Evolutionary conservation across 2,888 invertebrate species (phyloP).

Genomic region (Agonopterix heracliana): DNA sequence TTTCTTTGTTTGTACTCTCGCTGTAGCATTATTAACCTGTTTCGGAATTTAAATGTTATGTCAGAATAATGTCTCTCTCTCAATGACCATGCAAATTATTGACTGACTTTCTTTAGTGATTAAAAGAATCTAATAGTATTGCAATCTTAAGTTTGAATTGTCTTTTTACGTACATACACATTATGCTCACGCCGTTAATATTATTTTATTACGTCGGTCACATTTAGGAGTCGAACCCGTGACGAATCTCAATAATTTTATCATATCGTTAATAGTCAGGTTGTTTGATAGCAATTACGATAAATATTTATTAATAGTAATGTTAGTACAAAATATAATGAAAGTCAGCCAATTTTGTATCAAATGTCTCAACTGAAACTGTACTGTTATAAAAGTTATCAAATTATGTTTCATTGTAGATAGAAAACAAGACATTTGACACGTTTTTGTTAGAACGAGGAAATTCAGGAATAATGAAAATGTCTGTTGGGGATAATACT

Average conservation of each 20-base stretch:
- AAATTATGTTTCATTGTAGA: not conserved
- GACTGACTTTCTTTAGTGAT: slow-evolving; percentile 40
- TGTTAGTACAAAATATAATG: slow-evolving; percentile 7
- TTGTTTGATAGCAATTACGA: slow-evolving; percentile 1
- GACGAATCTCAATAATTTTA: not conserved
- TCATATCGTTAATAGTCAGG: not conserved
- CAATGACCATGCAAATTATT: slow-evolving; percentile 19
- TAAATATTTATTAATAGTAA: slow-evolving; percentile 3
- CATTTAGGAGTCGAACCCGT: slow-evolving; percentile 34
- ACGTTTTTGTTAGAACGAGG: slow-evolving; percentile 16
- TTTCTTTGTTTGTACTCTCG: slow-evolving; percentile 99
- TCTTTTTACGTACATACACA: too few species aligned
- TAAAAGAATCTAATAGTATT: slow-evolving; percentile 4
- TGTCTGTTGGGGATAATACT: slow-evolving; percentile 12
- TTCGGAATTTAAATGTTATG: slow-evolving; percentile 49
- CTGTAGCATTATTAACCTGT: slow-evolving; percentile 99
- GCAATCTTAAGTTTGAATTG: too few species aligned
- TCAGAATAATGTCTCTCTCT: slow-evolving; percentile 34
- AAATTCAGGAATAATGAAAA: slow-evolving; percentile 19
- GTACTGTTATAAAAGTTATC: too few species aligned
- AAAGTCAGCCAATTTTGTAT: slow-evolving; percentile 29
- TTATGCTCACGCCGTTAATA: too few species aligned
- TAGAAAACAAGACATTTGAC: slow-evolving; percentile 25
- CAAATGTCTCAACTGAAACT: slow-evolving; percentile 20
- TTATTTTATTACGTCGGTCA: too few species aligned